Evolutionary conservation across 2,113 vertebrate genomes (phyloP).

Genomic region (Xyrauchen texanus): DNA sequence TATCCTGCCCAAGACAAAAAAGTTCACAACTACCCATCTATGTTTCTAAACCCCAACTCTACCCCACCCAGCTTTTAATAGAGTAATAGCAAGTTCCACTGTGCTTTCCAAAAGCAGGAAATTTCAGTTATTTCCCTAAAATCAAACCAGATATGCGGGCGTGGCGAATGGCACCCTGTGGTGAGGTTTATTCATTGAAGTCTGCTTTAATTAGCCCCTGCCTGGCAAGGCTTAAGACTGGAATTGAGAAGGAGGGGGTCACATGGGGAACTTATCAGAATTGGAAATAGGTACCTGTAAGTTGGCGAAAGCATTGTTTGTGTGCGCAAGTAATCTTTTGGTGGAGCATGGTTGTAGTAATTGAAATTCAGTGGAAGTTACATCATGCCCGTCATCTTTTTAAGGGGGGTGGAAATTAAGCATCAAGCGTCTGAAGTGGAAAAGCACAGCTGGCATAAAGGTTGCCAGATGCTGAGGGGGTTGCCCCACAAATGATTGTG

Average conservation of each 20-base stretch:
- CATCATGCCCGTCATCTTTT: constrained; percentile 72
- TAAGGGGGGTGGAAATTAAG: constrained; percentile 72
- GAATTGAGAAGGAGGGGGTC: constrained; percentile 28
- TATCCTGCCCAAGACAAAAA: constrained; percentile 37
- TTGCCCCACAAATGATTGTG: constrained; percentile 19
- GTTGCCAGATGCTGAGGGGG: constrained; percentile 67
- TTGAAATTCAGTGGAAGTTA: constrained; percentile 78
- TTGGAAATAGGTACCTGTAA: constrained; percentile 17
- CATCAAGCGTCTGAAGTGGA: constrained; percentile 72
- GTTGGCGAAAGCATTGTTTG: constrained; percentile 18
- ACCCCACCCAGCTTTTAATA: constrained; percentile 68
- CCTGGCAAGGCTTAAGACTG: constrained; percentile 44
- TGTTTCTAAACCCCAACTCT: constrained; percentile 25
- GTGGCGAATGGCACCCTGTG: constrained; percentile 32
- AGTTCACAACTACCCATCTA: constrained; percentile 27
- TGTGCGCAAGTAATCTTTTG: constrained; percentile 46
- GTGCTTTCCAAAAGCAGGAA: constrained; percentile 64
- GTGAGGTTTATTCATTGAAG: constrained; percentile 54
- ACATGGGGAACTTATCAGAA: constrained; percentile 42
- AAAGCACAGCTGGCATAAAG: constrained; percentile 74
- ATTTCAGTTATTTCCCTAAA: constrained; percentile 63
- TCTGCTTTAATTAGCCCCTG: constrained; percentile 55
- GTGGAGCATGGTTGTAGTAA: constrained; percentile 61
- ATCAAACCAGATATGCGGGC: constrained; percentile 69
- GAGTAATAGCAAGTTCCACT: constrained; percentile 56